phyloP scores from a whole-genome alignment of 2,888 invertebrate species.

The Dendrolimus pini region DNA sequence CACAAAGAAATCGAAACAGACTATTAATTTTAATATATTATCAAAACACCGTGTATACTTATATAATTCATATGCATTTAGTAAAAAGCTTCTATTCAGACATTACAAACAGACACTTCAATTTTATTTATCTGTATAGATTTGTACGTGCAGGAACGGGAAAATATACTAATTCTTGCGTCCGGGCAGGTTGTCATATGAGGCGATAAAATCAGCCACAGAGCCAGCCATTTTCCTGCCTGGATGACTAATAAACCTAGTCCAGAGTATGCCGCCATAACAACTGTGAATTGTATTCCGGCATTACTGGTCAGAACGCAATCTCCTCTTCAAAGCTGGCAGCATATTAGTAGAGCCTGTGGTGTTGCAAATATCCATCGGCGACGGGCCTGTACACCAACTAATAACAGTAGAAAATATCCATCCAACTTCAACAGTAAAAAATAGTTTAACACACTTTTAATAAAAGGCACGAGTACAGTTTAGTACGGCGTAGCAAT shows the following conservation, averaged over 20 bases:
- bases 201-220: neutral
- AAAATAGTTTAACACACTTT: too few relatives aligned
- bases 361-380: neutral
- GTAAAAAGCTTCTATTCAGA: too few relatives aligned
- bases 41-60: too few relatives aligned
- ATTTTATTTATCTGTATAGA: too few relatives aligned
- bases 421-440: too few relatives aligned
- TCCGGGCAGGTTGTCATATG: neutral
- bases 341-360: neutral
- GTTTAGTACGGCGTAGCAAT: too few relatives aligned
- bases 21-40: too few relatives aligned
- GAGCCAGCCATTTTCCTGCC: neutral
- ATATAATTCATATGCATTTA: too few relatives aligned
- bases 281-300: slow-evolving; percentile 1
- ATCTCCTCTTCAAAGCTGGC: neutral
- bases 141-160: neutral
- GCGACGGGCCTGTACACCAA: neutral
- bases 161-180: neutral
- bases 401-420: too few relatives aligned
- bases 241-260: neutral
- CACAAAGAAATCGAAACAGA: too few relatives aligned
- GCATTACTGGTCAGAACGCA: neutral
- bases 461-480: too few relatives aligned
- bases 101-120: too few relatives aligned
- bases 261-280: neutral